Evolutionary conservation across 2,888 invertebrate species (phyloP).

Genomic region (Schizotus pectinicornis): DNA sequence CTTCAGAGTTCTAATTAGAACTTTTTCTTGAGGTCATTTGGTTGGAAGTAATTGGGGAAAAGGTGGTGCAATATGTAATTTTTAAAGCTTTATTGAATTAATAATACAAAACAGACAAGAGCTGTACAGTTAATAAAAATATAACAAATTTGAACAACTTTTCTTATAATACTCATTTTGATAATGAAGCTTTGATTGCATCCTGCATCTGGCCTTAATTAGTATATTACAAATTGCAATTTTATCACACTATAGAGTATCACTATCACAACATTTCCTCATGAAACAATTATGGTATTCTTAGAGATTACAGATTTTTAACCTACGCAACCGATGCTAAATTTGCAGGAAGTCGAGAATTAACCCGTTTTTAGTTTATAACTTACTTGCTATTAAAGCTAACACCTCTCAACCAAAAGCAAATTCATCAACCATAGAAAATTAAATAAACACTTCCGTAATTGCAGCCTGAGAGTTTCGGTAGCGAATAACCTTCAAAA

Average conservation of each 20-base stretch:
- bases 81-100: too few species aligned
- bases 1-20: too few species aligned
- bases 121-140: background rate
- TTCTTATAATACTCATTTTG: constrained; percentile 16
- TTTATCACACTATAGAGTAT: constrained; percentile 22
- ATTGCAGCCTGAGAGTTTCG: too few species aligned
- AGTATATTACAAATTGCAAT: constrained; percentile 16
- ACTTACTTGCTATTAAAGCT: background rate
- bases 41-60: too few species aligned
- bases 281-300: too few species aligned
- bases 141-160: constrained; percentile 2
- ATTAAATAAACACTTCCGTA: constrained; percentile 9
- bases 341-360: too few species aligned
- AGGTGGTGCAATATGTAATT: too few species aligned
- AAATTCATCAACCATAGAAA: constrained; percentile 4
- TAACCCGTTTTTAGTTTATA: too few species aligned
- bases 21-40: too few species aligned
- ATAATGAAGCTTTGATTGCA: constrained; percentile 1
- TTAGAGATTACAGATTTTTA: too few species aligned
- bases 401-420: background rate
- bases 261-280: constrained; percentile 14
- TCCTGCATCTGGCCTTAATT: constrained; percentile 7
- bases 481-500: constrained; percentile 10
- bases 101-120: too few species aligned
- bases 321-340: too few species aligned